Evolutionary conservation across 2,797 vertebrate genomes (phyloP), one percentile per base, ranked within the genome.

Genomic region (Alca torda): DNA sequence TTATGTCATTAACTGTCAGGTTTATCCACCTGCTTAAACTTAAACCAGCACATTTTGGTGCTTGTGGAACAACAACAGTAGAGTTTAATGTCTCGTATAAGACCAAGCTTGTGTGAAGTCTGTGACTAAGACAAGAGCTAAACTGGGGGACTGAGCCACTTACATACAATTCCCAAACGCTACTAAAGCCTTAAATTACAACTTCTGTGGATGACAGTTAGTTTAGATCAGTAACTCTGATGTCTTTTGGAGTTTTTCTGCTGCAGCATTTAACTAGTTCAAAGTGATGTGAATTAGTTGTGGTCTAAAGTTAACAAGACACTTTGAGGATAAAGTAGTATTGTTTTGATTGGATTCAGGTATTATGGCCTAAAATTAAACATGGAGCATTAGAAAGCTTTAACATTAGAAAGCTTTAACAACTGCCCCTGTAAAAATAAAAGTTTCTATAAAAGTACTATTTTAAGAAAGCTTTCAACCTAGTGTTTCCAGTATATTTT

Each of bases 81-180:
- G 18, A 59, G 7, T 61, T 67, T 51, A 61, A 64, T 10, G 41
- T 21, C 50, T 61, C 1, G 0, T 4, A 0, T 35, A 68, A 48
- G 28, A 76, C 10, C 21, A 88, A 84, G 31, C 39, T 74, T 26
- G n/a, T 8, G 11, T 33, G 18, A 77, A 54, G 8, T 8, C 39
- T 43, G 41, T 35, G 43, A 75, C 41, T 70, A 45, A 48, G 61
- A 59, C 1, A 70, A 54, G 9, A 60, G 12, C 11, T 78, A 54
- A 91, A 56, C 1, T 41, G 56, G 19, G 53, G 93, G 53, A 69
- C 14, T 1, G 4, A 84, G 35, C 20, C 84, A 16, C 45, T 50
- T 33, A 48, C 30, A 37, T 15, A 69, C 4, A 31, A 46, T 33
- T 78, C 35, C 31, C 33, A 84, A 75, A 37, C 3, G 5, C n/a